Evolutionary conservation across 2,113 vertebrate species (phyloP).

Genomic region (Gobiocypris rarus): DNA sequence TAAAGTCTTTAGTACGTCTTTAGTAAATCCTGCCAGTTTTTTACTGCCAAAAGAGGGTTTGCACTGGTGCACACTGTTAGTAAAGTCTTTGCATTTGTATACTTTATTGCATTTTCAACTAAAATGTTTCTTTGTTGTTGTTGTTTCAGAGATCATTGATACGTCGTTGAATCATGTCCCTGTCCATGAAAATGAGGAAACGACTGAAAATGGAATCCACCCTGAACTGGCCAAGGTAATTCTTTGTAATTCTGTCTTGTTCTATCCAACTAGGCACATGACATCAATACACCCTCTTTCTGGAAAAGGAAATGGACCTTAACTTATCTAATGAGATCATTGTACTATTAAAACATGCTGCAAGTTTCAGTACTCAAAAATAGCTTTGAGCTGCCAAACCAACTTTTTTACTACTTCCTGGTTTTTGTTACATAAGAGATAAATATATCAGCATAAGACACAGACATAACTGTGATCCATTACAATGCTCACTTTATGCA

Average conservation of each 20-base stretch:
- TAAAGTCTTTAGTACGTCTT: too few relatives aligned
- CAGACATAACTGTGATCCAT: too few relatives aligned
- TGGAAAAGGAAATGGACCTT: neutral
- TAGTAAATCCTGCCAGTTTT: too few relatives aligned
- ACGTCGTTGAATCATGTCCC: slow-evolving; percentile 73
- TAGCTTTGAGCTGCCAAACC: too few relatives aligned
- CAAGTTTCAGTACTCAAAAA: too few relatives aligned
- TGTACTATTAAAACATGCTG: too few relatives aligned
- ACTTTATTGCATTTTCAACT: neutral
- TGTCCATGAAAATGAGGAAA: slow-evolving; percentile 82
- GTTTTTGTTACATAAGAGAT: too few relatives aligned
- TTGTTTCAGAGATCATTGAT: slow-evolving; percentile 83
- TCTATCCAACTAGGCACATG: neutral
- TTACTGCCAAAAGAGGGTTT: too few relatives aligned
- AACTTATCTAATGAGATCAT: neutral
- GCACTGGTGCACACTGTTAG: too few relatives aligned
- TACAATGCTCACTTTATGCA: too few relatives aligned
- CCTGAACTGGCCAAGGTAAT: slow-evolving; percentile 91
- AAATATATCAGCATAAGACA: too few relatives aligned
- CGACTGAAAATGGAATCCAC: slow-evolving; percentile 84
- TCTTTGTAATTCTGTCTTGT: neutral
- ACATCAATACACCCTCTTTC: neutral
- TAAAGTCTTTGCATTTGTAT: neutral
- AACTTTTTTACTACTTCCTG: too few relatives aligned
- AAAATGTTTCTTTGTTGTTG: neutral